phyloP scores from a whole-genome alignment of 2,888 invertebrate species.

The Drosophila engyochracea region DNA sequence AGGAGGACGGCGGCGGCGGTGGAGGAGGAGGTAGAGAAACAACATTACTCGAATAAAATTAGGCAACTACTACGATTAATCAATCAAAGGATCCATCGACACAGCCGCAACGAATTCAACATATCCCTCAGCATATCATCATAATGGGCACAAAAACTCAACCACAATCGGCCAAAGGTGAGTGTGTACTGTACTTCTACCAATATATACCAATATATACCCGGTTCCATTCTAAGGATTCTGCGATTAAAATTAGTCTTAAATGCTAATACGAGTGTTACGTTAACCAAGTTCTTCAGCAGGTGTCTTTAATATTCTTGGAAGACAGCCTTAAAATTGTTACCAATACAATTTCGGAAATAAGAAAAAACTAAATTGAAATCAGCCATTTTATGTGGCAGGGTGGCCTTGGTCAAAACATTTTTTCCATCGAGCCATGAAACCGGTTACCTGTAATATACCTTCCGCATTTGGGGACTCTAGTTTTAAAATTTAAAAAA shows the following conservation, averaged over 20 bases:
- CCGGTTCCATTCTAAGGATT: background rate
- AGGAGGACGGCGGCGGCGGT: constrained; percentile 17
- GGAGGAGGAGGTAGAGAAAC: constrained; percentile 24
- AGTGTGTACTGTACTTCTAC: constrained; percentile 35
- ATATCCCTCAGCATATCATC: constrained; percentile 42
- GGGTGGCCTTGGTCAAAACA: background rate
- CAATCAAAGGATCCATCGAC: background rate
- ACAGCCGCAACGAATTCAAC: background rate
- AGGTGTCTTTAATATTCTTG: background rate
- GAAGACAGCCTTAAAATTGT: background rate
- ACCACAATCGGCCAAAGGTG: constrained; percentile 82
- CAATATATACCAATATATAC: background rate
- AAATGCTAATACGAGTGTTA: background rate
- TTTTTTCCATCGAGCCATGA: background rate
- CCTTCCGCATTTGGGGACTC: background rate
- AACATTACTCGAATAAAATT: constrained; percentile 31
- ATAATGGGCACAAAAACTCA: constrained; percentile 84
- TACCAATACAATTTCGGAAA: background rate
- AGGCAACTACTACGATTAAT: constrained; percentile 13
- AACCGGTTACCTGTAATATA: background rate
- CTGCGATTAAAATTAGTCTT: background rate
- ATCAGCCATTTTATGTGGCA: background rate
- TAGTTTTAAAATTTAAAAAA: background rate
- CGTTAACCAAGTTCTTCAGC: background rate
- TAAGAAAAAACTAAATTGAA: background rate